Evolutionary conservation across 1,140 invertebrate species (phyloP).

Genomic region (Elymnias hypermnestra): DNA sequence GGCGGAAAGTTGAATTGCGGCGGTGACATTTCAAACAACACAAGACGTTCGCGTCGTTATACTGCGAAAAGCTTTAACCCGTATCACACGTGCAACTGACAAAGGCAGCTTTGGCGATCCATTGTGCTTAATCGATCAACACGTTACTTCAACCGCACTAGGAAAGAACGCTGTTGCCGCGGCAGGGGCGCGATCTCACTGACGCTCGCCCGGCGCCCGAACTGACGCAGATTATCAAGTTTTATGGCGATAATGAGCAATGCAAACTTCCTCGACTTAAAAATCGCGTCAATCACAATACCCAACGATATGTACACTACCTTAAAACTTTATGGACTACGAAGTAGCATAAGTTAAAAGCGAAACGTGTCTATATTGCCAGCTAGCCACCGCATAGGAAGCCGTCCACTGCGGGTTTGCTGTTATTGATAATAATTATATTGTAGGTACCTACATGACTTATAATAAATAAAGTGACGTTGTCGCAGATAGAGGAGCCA

Average conservation of each 20-base stretch:
- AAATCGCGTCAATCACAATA: slow-evolving; percentile 33
- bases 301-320: slow-evolving; percentile 34
- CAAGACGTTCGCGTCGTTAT: no score
- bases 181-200: slow-evolving; percentile 38
- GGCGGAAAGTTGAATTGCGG: slow-evolving; percentile 57
- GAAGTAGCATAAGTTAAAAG: slow-evolving; percentile 23
- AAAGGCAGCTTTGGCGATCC: slow-evolving; percentile 32
- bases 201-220: slow-evolving; percentile 39
- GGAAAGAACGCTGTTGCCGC: slow-evolving; percentile 28
- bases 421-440: slow-evolving; percentile 29
- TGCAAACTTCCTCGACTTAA: slow-evolving; percentile 50
- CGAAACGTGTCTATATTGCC: slow-evolving; percentile 34
- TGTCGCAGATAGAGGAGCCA: slow-evolving; percentile 26
- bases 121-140: slow-evolving; percentile 56
- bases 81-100: slow-evolving; percentile 26
- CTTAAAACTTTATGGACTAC: slow-evolving; percentile 30
- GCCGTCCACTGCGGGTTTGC: slow-evolving; percentile 36
- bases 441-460: slow-evolving; percentile 46
- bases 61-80: no score
- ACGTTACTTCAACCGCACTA: slow-evolving; percentile 23
- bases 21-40: slow-evolving; percentile 41
- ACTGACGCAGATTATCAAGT: slow-evolving; percentile 52
- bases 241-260: slow-evolving; percentile 55
- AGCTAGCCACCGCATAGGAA: slow-evolving; percentile 21
- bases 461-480: slow-evolving; percentile 45